These are phyloP conservation scores for Pantelozetes paolii DNA, from an alignment of 2,888 invertebrate species.

Conservation along the genomic window DNA sequence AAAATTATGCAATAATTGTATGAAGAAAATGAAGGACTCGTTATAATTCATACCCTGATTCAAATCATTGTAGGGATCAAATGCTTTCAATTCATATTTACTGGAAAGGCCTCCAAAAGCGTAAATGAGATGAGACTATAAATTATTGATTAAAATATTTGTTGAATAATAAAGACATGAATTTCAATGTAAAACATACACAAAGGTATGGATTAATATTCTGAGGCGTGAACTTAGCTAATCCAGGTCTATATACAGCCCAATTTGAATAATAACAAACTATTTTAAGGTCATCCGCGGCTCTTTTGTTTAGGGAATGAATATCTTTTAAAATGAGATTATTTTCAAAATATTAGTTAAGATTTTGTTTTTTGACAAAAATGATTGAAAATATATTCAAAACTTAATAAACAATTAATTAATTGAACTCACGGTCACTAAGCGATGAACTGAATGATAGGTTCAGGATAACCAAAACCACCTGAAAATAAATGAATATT, in stretches of 20 bases:
- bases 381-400: too few species aligned
- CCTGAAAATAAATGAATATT: neutral
- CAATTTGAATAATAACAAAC: slow-evolving; percentile 50
- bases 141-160: neutral
- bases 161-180: neutral
- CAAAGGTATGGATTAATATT: slow-evolving; percentile 92
- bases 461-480: neutral
- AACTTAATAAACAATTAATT: neutral
- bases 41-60: slow-evolving; percentile 73
- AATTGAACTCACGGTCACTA: neutral
- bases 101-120: slow-evolving; percentile 46
- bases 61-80: slow-evolving; percentile 91
- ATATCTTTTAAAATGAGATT: neutral
- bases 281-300: slow-evolving; percentile 44
- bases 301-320: slow-evolving; percentile 9
- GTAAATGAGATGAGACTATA: slow-evolving; percentile 71
- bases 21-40: neutral
- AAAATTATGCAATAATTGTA: too few species aligned
- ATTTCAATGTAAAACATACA: slow-evolving; percentile 64
- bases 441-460: neutral
- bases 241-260: slow-evolving; percentile 62
- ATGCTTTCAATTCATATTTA: slow-evolving; percentile 82
- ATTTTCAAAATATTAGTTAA: neutral
- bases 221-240: slow-evolving; percentile 84
- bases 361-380: neutral